These are phyloP conservation scores for Pterocles burchelli DNA, from an alignment of 2,113 vertebrate genomes.

Conservation along the genomic window DNA sequence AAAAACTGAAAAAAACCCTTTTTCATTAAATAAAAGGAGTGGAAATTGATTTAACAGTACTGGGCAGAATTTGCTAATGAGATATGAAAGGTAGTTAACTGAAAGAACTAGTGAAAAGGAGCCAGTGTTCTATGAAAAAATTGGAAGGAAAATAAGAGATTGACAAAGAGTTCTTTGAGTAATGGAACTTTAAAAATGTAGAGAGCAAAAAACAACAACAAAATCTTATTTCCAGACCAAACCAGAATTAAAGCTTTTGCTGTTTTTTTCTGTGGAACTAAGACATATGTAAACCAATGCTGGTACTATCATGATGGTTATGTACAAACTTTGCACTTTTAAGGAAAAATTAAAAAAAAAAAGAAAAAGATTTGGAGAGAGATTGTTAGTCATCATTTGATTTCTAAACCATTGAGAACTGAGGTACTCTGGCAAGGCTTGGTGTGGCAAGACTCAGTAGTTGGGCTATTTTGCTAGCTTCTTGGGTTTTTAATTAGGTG, in stretches of 20 bases:
- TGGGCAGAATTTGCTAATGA: conserved; percentile 16
- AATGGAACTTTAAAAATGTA: conserved; percentile 1
- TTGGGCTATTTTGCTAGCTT: neutral
- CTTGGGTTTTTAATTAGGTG: neutral
- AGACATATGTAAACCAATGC: neutral
- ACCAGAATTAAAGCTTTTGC: neutral
- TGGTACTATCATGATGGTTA: neutral
- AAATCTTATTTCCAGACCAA: neutral
- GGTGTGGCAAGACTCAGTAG: neutral
- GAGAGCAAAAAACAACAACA: neutral
- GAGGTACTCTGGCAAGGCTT: neutral
- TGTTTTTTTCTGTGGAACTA: neutral
- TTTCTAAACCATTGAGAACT: neutral
- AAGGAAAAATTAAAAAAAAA: neutral
- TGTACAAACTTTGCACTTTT: neutral
- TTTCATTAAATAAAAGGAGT: neutral
- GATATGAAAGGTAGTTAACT: conserved; percentile 22
- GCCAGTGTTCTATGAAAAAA: conserved; percentile 15
- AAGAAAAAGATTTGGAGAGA: neutral
- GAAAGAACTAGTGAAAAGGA: conserved; percentile 35
- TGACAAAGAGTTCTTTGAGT: conserved; percentile 48
- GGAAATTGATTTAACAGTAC: conserved; percentile 9
- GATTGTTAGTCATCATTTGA: neutral
- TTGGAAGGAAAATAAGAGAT: conserved; percentile 38
- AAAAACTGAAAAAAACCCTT: neutral